Percentiles rank a stretch among this genome's conserved stretches.
Evolutionary conservation across 2,888 invertebrate genomes (phyloP).

Genomic region (Hirtodrosophila alboralis): DNA sequence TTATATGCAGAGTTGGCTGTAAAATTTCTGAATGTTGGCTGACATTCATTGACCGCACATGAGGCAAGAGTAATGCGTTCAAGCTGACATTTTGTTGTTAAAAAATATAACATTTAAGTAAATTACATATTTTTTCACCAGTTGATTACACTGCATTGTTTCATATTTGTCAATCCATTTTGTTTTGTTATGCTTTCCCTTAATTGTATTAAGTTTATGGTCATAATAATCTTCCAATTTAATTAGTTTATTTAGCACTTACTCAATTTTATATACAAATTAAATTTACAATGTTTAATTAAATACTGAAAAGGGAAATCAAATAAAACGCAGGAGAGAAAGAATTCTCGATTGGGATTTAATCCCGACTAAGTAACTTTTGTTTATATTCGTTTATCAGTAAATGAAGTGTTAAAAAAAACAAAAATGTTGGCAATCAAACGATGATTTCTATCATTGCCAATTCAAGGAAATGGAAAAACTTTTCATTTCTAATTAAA

Average conservation of each 20-base stretch:
- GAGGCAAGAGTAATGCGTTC: constrained; percentile 36
- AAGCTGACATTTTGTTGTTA: constrained; percentile 12
- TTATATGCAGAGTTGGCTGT: not conserved
- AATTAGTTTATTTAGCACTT: too few relatives aligned
- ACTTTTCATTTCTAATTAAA: constrained; percentile 69
- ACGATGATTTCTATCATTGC: constrained; percentile 25
- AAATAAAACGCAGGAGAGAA: too few relatives aligned
- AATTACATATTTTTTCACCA: not conserved
- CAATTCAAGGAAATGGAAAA: constrained; percentile 46
- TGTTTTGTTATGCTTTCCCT: too few relatives aligned
- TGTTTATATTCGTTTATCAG: too few relatives aligned
- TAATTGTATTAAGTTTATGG: too few relatives aligned
- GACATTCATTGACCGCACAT: constrained; percentile 62
- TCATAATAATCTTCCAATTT: too few relatives aligned
- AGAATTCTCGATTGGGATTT: too few relatives aligned
- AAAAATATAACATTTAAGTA: not conserved
- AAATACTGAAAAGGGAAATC: too few relatives aligned
- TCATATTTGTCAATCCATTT: not conserved
- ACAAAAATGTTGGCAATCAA: not conserved
- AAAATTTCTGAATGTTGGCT: constrained; percentile 12
- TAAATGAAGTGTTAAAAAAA: not conserved
- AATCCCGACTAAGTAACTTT: not conserved
- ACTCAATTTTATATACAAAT: too few relatives aligned
- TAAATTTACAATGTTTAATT: too few relatives aligned
- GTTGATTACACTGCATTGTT: not conserved